Evolutionary conservation across 2,888 invertebrate genomes (phyloP).

Genomic region (Sinhomidia bicolor): DNA sequence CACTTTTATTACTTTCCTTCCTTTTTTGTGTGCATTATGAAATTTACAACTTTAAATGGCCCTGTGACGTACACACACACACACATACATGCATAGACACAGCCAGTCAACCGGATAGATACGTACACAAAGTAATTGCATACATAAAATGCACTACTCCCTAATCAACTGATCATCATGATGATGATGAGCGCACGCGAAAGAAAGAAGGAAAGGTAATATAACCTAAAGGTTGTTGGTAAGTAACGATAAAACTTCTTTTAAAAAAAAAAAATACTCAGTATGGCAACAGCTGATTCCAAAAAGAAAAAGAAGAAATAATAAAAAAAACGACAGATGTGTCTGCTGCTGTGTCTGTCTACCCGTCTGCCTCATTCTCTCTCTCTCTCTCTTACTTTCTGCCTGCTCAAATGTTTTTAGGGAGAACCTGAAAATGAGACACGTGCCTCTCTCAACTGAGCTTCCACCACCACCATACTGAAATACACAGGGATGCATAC

Average conservation of each 20-base stretch:
- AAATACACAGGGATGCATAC: too few species aligned
- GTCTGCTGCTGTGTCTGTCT: slow-evolving; percentile 52
- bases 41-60: too few species aligned
- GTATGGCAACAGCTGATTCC: slow-evolving; percentile 68
- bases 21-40: not conserved
- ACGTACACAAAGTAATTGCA: too few species aligned
- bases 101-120: too few species aligned
- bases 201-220: too few species aligned
- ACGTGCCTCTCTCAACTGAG: slow-evolving; percentile 48
- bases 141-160: too few species aligned
- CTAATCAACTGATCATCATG: too few species aligned
- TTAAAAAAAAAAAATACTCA: slow-evolving; percentile 32
- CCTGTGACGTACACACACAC: too few species aligned
- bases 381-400: too few species aligned
- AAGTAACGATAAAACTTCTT: not conserved
- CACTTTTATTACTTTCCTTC: not conserved
- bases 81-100: too few species aligned
- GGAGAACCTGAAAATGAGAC: slow-evolving; percentile 57
- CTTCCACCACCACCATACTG: not conserved
- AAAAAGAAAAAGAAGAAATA: not conserved
- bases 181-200: too few species aligned
- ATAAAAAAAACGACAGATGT: slow-evolving; percentile 71
- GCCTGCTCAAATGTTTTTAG: not conserved
- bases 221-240: not conserved
- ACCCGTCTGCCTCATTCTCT: not conserved